phyloP scores from a whole-genome alignment of 2,888 invertebrate genomes.

The Leptinotarsa juncta region DNA sequence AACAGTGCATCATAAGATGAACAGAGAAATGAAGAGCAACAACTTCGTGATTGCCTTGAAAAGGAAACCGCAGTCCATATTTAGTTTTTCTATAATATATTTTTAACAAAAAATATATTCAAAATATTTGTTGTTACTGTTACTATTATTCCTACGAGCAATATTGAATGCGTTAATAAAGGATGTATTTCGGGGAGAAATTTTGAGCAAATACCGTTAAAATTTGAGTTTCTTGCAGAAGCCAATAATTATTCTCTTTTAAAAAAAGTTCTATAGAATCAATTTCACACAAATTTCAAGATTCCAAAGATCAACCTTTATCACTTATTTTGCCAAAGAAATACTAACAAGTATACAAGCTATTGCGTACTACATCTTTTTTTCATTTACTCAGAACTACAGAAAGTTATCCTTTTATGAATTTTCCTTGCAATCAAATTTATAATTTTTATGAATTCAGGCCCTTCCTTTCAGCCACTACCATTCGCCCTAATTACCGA shows the following conservation, averaged over 20 bases:
- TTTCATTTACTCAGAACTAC: not conserved
- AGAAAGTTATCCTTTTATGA: not conserved
- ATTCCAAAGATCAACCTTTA: not conserved
- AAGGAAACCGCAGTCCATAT: too few species aligned
- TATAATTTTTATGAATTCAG: not conserved
- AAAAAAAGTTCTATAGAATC: not conserved
- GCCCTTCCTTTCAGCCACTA: not conserved
- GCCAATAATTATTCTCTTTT: not conserved
- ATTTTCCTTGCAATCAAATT: not conserved
- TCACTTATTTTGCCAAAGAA: not conserved
- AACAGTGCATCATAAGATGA: too few species aligned
- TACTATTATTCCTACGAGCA: not conserved
- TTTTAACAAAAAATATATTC: not conserved
- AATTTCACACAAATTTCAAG: not conserved
- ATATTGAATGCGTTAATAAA: not conserved
- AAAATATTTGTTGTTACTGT: not conserved
- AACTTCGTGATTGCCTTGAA: too few species aligned
- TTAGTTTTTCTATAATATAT: not conserved
- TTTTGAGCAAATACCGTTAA: not conserved
- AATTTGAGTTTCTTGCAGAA: not conserved
- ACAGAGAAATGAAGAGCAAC: too few species aligned
- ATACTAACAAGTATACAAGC: not conserved
- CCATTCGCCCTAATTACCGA: slow-evolving; percentile 27
- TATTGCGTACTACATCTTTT: not conserved
- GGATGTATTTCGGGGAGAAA: not conserved